Evolutionary conservation across 2,888 invertebrate species (phyloP), one percentile per base, ranked within the genome.

Genomic region (Pelosia muscerda): DNA sequence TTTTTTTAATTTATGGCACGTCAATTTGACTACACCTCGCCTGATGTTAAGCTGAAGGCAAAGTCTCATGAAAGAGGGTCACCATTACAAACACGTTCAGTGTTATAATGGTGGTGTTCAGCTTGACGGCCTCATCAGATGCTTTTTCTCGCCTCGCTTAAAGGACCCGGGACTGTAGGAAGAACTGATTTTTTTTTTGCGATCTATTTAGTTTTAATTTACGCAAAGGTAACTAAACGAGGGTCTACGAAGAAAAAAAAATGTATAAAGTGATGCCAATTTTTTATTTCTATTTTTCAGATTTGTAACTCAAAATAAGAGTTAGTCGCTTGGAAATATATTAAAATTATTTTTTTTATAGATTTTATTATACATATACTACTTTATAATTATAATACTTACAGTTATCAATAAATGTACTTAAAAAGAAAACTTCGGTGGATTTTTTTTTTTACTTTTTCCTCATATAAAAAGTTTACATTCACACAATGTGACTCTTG

Each of bases 141-240:
- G n/a, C n/a, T n/a, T n/a, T n/a, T n/a, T n/a, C n/a, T n/a, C n/a
- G n/a, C n/a, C n/a, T n/a, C n/a, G n/a, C n/a, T n/a, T n/a, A n/a
- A n/a, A n/a, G n/a, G n/a, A n/a, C n/a, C n/a, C n/a, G n/a, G n/a
- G n/a, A n/a, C n/a, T n/a, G n/a, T n/a, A n/a, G n/a, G n/a, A n/a
- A n/a, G n/a, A n/a, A n/a, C n/a, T n/a, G n/a, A n/a, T n/a, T 83
- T 87, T 91, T 90, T 89, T 92, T 92, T 90, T 90, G 85, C 88
- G 82, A 86, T 90, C 90, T 90, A 86, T 85, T n/a, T 81, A 75
- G 75, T 87, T 89, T 89, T 77, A 69, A 60, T 72, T 68, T 75
- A 84, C 77, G 74, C 79, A 81, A 84, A 79, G 84, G 86, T 83
- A 84, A 81, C 1, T 55, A 70, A 74, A n/a, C n/a, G n/a, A n/a